Evolutionary conservation across 2,113 vertebrate species (phyloP).

Genomic region (Atlantisia rogersi): DNA sequence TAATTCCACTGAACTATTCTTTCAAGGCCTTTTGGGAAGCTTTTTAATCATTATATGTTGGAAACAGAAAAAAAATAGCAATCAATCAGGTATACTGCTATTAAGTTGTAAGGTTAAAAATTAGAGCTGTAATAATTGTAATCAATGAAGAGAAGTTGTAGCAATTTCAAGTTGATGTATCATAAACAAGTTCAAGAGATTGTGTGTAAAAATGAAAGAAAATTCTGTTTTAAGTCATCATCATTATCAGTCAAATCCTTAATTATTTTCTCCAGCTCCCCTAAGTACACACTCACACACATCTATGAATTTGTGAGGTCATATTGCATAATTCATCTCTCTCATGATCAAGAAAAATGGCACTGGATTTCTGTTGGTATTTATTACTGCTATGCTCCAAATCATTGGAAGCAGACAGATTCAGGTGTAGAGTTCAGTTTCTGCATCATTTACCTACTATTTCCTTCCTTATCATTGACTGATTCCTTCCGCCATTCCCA

Average conservation of each 20-base stretch:
- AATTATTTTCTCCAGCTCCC: neutral
- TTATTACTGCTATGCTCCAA: neutral
- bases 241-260: neutral
- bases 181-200: neutral
- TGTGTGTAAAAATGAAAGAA: neutral
- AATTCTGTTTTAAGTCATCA: neutral
- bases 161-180: neutral
- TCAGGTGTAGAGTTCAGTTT: neutral
- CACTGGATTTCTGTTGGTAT: neutral
- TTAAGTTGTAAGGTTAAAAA: neutral
- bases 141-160: neutral
- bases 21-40: neutral
- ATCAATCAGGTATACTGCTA: neutral
- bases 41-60: neutral
- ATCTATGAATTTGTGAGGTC: neutral
- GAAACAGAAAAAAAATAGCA: neutral
- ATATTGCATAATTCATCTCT: neutral
- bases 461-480: neutral
- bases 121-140: neutral
- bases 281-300: accelerated
- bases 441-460: too few species aligned
- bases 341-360: neutral
- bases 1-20: neutral
- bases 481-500: neutral
- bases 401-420: neutral